Percentiles rank a stretch among this genome's conserved stretches.
phyloP scores from a whole-genome alignment of 2,113 vertebrate species.

The Phyllostomus hastatus region DNA sequence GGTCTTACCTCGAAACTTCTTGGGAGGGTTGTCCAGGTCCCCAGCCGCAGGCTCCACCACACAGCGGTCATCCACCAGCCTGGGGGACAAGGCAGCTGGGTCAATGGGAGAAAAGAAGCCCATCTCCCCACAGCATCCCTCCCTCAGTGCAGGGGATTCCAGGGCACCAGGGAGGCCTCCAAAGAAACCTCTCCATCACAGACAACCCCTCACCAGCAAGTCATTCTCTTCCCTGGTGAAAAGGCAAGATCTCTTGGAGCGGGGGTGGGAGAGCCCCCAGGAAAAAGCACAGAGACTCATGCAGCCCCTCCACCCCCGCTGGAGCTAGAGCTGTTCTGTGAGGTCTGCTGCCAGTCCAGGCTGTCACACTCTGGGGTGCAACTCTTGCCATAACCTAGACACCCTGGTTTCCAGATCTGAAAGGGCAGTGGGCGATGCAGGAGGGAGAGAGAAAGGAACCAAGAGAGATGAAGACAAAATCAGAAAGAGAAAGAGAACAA shows the following conservation, averaged over 20 bases:
- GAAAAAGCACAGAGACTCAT: neutral
- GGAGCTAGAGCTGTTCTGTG: neutral
- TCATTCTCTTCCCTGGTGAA: neutral
- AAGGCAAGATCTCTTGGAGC: neutral
- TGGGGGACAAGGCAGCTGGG: slow-evolving; percentile 60
- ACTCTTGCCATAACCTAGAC: neutral
- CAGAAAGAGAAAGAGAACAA: neutral
- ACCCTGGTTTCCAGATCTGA: neutral
- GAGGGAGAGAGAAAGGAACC: neutral
- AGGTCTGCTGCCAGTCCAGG: neutral
- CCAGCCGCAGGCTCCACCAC: slow-evolving; percentile 95
- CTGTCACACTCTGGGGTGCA: neutral
- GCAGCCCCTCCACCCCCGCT: accelerated
- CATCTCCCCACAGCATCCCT: neutral
- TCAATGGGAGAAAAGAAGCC: neutral
- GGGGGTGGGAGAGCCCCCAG: neutral
- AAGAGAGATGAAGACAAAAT: neutral
- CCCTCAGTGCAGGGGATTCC: neutral
- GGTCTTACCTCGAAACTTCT: slow-evolving; percentile 96
- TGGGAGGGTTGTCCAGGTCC: slow-evolving; percentile 95
- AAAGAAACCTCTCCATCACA: neutral
- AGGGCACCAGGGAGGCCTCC: neutral
- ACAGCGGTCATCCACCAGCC: slow-evolving; percentile 96
- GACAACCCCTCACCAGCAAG: neutral
- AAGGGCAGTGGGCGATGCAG: neutral